Conservation (phyloP, 2,888 invertebrate species). For the Hypomecis atomaria region DNA sequence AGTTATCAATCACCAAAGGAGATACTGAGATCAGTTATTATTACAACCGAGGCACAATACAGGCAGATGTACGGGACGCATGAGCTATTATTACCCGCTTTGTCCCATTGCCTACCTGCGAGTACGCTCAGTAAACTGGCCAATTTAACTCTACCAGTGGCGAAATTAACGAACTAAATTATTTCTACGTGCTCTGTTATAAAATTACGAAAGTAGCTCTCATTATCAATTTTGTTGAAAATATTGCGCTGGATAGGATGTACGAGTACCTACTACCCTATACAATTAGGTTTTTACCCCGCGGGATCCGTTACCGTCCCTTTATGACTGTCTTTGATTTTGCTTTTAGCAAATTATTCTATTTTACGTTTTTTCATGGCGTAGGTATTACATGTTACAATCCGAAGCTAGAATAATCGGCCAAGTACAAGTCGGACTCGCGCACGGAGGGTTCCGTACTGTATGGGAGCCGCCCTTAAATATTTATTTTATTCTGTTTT, state of each 20-base stretch:
- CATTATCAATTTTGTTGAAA: not conserved
- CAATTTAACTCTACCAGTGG: not conserved
- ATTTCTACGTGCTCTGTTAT: not conserved
- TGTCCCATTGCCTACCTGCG: conserved; percentile 28
- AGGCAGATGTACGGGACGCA: conserved; percentile 25
- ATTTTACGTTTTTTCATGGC: too few species aligned
- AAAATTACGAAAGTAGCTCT: not conserved
- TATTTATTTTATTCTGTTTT: too few species aligned
- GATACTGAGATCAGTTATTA: conserved; percentile 17
- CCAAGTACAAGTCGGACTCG: too few species aligned
- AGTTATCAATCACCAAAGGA: not conserved
- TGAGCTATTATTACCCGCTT: conserved; percentile 24
- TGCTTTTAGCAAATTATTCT: not conserved
- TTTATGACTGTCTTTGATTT: conserved; percentile 3
- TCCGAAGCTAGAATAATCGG: too few species aligned
- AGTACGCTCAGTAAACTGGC: not conserved
- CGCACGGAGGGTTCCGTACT: too few species aligned
- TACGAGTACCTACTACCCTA: conserved; percentile 19
- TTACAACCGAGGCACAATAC: conserved; percentile 12
- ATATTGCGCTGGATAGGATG: not conserved
- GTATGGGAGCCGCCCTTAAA: too few species aligned
- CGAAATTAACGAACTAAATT: not conserved
- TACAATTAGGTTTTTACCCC: conserved; percentile 39
- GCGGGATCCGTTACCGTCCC: conserved; percentile 6
- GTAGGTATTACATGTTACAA: too few species aligned